Base-by-base conservation (phyloP, 2,888 invertebrate genomes). In the Galerucella nymphaeae region DNA sequence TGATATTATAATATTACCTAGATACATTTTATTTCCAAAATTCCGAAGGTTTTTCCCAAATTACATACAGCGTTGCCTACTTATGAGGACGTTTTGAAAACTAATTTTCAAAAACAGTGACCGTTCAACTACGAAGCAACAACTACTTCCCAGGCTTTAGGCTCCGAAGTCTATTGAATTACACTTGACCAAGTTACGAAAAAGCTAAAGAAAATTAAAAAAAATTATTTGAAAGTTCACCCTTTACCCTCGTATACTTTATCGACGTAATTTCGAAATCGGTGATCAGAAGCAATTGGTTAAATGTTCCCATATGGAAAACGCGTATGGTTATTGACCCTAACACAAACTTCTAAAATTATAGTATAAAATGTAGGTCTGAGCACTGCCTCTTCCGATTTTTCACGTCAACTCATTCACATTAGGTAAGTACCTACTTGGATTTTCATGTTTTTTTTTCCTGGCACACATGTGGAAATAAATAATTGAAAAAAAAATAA, bases 321-420 rank as follows among this genome's bases (percentile, higher is more conserved):
- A 70, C 20, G 41, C 63, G 38, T 48, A 70, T 75, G 75, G 75
- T 73, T 75, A 73, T 75, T 75, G 75, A 75, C 75, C 75, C 73
- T 64, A 53, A 65, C 63, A 53, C 45, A 67, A 67, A 59, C 65
- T 30, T 50, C 72, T 75, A 75, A 72, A 75, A 72, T 73, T 71
- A 72, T 71, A 73, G 70, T 41, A 57, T 59, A 68, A 75, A 72
- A 76, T 76, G 68, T 76, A 76, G 76, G 76, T 74, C 76, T 74
- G 69, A 72, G 65, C 30, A 30, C 72, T 48, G 65, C 48, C 69
- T 57, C 61, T 70, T 45, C 57, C 55, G 67, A 71, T 73, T 73
- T 73, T 74, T 74, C 71, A 48, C 38, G 67, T 58, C 50, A 55
- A 18, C 53, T 71, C 61, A 74, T 71, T 70, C 66, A 48, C 68